Conservation (phyloP, 1,140 invertebrate genomes). For the Trichonephila clavipes region DNA sequence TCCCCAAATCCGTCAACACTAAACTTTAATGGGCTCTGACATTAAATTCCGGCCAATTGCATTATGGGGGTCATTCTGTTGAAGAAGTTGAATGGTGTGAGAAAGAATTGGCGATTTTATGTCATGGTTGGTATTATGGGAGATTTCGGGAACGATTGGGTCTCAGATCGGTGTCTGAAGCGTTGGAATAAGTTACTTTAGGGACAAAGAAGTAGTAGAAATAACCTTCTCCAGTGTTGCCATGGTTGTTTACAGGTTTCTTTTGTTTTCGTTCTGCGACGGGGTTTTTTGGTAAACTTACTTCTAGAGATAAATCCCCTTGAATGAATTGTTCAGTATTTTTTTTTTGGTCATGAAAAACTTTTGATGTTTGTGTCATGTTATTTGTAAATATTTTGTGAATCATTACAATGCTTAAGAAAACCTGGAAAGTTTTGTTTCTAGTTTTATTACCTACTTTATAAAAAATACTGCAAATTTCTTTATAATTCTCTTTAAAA, state of each 20-base stretch:
- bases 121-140: neutral
- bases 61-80: constrained; percentile 2
- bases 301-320: too few species aligned
- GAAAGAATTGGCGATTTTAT: neutral
- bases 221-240: neutral
- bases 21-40: constrained; percentile 45
- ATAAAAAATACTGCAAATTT: too few species aligned
- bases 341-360: too few species aligned
- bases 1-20: constrained; percentile 44
- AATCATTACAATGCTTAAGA: too few species aligned
- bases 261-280: neutral
- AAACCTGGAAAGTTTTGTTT: too few species aligned
- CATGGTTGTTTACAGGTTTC: neutral
- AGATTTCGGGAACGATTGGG: constrained; percentile 3
- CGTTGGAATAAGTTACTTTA: constrained; percentile 2
- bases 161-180: neutral
- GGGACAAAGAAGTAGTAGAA: neutral
- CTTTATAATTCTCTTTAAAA: too few species aligned
- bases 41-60: constrained; percentile 48
- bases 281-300: too few species aligned
- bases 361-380: too few species aligned
- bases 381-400: too few species aligned
- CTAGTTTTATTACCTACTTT: too few species aligned
- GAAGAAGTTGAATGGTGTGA: neutral
- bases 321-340: too few species aligned